Base-by-base conservation (phyloP, 2,888 invertebrate species). In the Abscondita cerata region DNA sequence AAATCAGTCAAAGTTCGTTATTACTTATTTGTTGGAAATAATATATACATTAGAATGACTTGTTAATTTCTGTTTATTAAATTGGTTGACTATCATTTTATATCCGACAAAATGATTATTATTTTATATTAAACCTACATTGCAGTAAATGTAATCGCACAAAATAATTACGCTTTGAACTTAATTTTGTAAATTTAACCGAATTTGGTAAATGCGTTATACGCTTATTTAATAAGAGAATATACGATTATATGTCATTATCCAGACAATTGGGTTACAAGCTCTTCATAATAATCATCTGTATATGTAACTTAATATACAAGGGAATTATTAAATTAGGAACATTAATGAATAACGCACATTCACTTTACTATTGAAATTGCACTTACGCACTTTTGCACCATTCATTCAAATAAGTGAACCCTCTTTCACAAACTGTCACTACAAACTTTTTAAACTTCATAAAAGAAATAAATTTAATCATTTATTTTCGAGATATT, bases 391-490 rank as follows among this genome's bases (percentile, higher is more conserved):
- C 64, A 60, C 52, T 64, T 59, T 63, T 36, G 13, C 16, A 19
- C 54, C 60, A 65, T 67, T 60, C 54, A 64, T 67, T 48, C 61
- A 67, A 67, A 67, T 67, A 55, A 64, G 50, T 44, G 41, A n/a
- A 54, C 62, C 62, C 66, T 62, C 75, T 75, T 76, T 69, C 70
- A 44, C 73, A 71, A 76, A 76, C 78, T 78, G 77, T 78, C 77
- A 76, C 75, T 76, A 74, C 73, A 75, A 76, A 75, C 73, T 75
- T 73, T 76, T 75, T 72, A 75, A 76, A 76, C 72, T 76, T 75
- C 76, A 74, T 75, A 73, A 72, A 69, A 72, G 72, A 76, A 76
- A 79, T 78, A 76, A 77, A 78, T 76, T 76, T 72, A 67, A 70
- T 74, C 76, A 77, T 78, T 76, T 76, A 76, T 76, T 75, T 73